Conservation (phyloP, 2,113 vertebrate genomes). For the Brevimyrus niger region DNA sequence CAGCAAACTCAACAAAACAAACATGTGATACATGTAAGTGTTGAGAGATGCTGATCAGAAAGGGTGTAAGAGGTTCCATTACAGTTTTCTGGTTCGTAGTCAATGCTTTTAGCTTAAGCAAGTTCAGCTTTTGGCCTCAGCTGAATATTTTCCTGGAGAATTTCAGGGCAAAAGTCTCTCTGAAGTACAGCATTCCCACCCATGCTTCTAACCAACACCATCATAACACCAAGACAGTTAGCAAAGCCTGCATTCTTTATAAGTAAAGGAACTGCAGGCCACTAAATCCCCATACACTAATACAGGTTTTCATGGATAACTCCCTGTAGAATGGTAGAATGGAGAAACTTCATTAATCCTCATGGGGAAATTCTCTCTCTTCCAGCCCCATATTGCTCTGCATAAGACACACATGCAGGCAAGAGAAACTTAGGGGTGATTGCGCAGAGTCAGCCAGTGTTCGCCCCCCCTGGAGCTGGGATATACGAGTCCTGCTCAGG, state of each 20-base stretch:
- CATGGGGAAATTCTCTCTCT: neutral
- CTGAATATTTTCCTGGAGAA: neutral
- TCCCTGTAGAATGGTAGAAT: neutral
- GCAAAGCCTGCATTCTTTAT: neutral
- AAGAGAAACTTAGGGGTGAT: neutral
- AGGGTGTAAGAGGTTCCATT: neutral
- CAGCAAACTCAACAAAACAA: neutral
- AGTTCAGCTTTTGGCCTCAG: neutral
- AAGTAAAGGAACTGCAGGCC: neutral
- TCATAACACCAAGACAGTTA: neutral
- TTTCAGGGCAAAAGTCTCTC: neutral
- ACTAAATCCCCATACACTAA: neutral
- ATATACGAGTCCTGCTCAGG: neutral
- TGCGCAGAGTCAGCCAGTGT: neutral
- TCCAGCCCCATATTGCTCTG: neutral
- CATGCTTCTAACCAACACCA: neutral
- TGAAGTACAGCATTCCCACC: neutral
- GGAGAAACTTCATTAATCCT: neutral
- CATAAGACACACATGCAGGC: neutral
- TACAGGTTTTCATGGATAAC: neutral
- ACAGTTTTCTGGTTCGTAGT: neutral
- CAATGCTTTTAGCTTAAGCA: neutral
- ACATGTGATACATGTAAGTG: neutral
- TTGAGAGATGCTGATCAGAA: neutral
- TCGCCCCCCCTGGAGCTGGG: neutral